phyloP scores from a whole-genome alignment of 2,113 vertebrate species.

The Microtus oregoni region DNA sequence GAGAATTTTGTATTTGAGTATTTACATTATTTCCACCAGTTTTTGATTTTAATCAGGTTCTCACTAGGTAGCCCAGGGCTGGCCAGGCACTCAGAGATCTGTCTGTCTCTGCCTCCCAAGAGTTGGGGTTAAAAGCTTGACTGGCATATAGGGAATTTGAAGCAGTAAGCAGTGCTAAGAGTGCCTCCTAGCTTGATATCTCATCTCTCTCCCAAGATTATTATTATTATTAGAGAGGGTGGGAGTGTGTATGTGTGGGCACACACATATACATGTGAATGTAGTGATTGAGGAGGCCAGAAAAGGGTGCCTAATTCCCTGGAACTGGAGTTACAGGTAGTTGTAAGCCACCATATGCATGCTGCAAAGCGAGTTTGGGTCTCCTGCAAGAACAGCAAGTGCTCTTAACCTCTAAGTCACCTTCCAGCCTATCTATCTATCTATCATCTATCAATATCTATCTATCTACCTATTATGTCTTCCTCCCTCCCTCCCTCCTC shows the following conservation, averaged over 20 bases:
- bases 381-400: neutral
- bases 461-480: neutral
- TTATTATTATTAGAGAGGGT: no score
- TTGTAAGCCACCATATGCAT: neutral
- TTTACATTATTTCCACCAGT: neutral
- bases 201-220: neutral
- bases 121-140: neutral
- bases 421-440: neutral
- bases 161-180: neutral
- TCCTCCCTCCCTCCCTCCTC: rapidly evolving
- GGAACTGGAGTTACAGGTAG: neutral
- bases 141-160: neutral
- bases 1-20: neutral
- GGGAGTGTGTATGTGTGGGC: neutral
- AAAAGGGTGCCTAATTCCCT: neutral
- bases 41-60: neutral
- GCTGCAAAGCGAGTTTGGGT: neutral
- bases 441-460: neutral
- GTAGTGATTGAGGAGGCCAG: neutral
- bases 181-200: neutral
- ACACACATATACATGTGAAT: neutral
- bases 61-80: neutral
- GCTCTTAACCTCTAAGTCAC: neutral
- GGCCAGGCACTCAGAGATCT: neutral
- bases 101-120: neutral